Percentiles rank a stretch among this genome's conserved stretches.
Evolutionary conservation across 2,797 vertebrate species (phyloP).

Genomic region (Notolepis coatsorum): DNA sequence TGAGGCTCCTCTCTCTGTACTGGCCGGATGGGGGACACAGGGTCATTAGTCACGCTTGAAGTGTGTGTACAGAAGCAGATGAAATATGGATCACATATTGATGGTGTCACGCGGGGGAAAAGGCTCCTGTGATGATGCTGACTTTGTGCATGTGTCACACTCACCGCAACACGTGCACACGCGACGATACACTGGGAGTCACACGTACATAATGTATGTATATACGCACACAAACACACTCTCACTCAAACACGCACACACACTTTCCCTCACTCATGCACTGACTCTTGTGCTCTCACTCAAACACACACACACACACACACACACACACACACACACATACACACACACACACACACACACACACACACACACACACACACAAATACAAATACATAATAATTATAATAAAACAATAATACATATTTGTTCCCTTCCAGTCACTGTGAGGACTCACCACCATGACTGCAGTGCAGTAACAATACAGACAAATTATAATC

Average conservation of each 20-base stretch:
- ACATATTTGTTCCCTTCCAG: no score
- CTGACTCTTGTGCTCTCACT: neutral
- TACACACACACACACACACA: neutral
- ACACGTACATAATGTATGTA: no score
- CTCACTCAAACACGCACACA: conserved; percentile 9
- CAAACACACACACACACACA: neutral
- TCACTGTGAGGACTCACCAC: no score
- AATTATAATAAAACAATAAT: neutral
- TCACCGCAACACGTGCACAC: conserved; percentile 15
- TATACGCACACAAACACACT: no score
- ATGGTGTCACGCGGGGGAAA: conserved; percentile 50
- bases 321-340: neutral
- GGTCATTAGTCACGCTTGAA: conserved; percentile 61
- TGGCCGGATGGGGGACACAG: conserved; percentile 31
- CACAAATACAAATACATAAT: neutral
- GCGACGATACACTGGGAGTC: no score
- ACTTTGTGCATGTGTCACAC: neutral
- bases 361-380: neutral
- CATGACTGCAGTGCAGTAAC: no score
- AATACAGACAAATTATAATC: no score
- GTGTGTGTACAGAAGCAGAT: conserved; percentile 37
- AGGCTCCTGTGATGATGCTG: neutral
- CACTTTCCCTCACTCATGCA: conserved; percentile 8
- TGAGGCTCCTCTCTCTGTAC: neutral
- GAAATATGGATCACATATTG: conserved; percentile 65